Conservation (phyloP, 2,888 invertebrate genomes). For the Hirtodrosophila alboralis region DNA sequence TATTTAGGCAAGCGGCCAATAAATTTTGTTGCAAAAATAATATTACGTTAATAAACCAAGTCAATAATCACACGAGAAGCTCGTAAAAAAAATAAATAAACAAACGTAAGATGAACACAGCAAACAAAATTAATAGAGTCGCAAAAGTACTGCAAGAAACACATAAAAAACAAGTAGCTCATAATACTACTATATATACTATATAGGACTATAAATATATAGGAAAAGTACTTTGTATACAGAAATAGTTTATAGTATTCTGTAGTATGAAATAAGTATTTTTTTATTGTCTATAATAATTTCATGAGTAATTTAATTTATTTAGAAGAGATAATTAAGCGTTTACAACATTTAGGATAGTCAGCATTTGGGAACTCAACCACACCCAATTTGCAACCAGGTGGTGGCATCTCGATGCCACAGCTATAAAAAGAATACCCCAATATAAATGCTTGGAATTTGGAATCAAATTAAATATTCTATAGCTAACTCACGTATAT, state of each 20-base stretch:
- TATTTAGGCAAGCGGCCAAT: constrained; percentile 41
- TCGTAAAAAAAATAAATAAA: constrained; percentile 39
- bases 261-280: too few species aligned
- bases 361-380: constrained; percentile 3
- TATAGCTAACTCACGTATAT: constrained; percentile 41
- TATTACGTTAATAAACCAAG: constrained; percentile 25
- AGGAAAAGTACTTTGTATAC: too few species aligned
- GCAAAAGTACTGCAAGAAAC: neutral
- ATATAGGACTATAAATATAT: neutral
- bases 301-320: neutral
- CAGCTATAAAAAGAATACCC: constrained; percentile 49
- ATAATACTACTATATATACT: constrained; percentile 14
- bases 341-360: constrained; percentile 14
- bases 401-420: constrained; percentile 10
- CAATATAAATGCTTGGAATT: too few species aligned
- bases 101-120: constrained; percentile 22
- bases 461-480: too few species aligned
- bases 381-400: constrained; percentile 42
- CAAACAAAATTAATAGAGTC: constrained; percentile 26
- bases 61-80: constrained; percentile 6
- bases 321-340: neutral
- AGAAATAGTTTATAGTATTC: too few species aligned
- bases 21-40: constrained; percentile 42
- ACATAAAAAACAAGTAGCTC: constrained; percentile 11
- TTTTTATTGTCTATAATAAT: too few species aligned